Evolutionary conservation across 1,140 invertebrate genomes (phyloP).

Genomic region (Atta cephalotes): DNA sequence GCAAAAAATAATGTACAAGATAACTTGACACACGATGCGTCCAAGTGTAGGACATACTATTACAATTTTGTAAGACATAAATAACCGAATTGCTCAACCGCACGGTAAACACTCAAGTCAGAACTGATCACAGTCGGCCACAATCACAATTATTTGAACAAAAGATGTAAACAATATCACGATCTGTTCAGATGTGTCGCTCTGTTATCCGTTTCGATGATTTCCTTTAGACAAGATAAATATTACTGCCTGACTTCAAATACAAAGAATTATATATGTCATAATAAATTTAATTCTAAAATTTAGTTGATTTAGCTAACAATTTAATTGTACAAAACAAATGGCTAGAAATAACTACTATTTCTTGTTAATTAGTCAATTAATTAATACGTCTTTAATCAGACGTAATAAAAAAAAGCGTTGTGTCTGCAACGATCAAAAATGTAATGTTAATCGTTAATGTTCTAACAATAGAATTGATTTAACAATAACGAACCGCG

Average conservation of each 20-base stretch:
- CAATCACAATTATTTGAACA: background rate
- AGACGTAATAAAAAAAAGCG: background rate
- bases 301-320: background rate
- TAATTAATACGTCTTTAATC: background rate
- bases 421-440: background rate
- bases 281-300: background rate
- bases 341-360: background rate
- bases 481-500: background rate
- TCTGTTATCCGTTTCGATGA: background rate
- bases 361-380: background rate
- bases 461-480: background rate
- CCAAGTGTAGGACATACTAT: background rate
- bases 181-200: background rate
- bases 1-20: background rate
- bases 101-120: background rate
- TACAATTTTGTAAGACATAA: background rate
- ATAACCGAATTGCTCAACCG: background rate
- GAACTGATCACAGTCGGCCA: background rate
- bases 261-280: background rate
- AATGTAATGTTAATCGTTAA: background rate
- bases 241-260: background rate
- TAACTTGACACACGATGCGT: background rate
- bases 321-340: background rate
- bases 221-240: background rate
- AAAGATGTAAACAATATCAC: conserved; percentile 10